Evolutionary conservation across 1,140 invertebrate genomes (phyloP), one percentile per base, ranked within the genome.

Genomic region (Drosophila busckii): DNA sequence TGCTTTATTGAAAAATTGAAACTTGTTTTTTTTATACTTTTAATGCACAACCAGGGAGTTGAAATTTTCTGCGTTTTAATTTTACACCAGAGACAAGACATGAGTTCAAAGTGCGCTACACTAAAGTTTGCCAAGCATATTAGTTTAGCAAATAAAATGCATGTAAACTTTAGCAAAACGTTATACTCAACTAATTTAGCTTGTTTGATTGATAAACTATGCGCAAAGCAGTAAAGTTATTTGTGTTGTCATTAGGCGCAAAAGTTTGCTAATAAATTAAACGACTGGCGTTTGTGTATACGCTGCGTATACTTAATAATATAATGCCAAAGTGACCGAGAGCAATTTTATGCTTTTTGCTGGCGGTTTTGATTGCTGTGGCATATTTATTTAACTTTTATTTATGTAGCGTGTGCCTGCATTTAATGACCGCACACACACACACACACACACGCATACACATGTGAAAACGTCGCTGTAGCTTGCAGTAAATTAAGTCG

Each of bases 1-100:
- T 82, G 64, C n/a, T 82, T 80, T 80, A 80, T 80, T 80, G 75
- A 80, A 80, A 80, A 80, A 80, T 80, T 80, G 75, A 65, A n/a
- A n/a, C n/a, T n/a, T 56, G 73, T 75, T 82, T 82, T 73, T 73
- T 59, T 56, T 23, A 17, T 20, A 38, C 42, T 32, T 46, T 15
- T 41, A 22, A 35, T 8, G 41, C 31, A 42, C 8, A 37, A 55
- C 29, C 34, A 32, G 40, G 6, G 16, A 53, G 16, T 32, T 29
- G 23, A 26, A 50, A 41, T 48, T 65, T 62, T 52, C 20, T 31
- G 9, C 48, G 44, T 68, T 73, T 70, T 55, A 73, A 80, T 80
- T 66, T 73, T 64, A 62, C 69, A 61, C 75, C 66, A 45, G 75
- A 73, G 75, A 82, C 64, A 56, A 22, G 19, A 46, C n/a, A n/a